These are phyloP conservation scores for Astreopora myriophthalma DNA, from an alignment of 64 coral and sea anemone genomes.

Conservation along the genomic window DNA sequence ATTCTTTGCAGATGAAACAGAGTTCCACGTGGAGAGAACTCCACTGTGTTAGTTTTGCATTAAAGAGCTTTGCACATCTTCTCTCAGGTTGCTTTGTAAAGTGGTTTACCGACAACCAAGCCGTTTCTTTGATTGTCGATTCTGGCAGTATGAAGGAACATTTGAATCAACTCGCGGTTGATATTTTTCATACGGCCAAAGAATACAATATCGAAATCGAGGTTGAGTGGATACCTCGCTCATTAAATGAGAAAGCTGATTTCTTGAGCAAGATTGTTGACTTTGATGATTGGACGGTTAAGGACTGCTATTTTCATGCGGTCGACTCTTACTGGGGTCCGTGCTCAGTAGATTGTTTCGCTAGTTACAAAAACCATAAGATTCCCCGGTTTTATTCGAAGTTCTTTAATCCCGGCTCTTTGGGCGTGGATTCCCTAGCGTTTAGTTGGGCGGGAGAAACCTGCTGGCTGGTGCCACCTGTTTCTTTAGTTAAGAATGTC, in stretches of 20 bases:
- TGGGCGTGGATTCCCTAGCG: not conserved
- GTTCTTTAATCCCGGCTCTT: too few species aligned
- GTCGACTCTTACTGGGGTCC: not conserved
- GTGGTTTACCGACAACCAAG: slow-evolving; percentile 70
- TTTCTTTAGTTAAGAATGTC: slow-evolving; percentile 3
- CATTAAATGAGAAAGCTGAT: slow-evolving; percentile 18
- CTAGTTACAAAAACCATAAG: slow-evolving; percentile 21
- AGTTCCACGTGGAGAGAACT: slow-evolving; percentile 40
- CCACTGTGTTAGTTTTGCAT: too few species aligned
- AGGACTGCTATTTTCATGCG: slow-evolving; percentile 20
- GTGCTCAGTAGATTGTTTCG: slow-evolving; percentile 68
- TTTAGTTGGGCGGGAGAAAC: too few species aligned
- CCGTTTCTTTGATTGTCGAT: slow-evolving; percentile 30
- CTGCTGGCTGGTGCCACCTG: not conserved
- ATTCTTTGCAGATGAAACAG: slow-evolving; percentile 37
- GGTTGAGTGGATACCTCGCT: slow-evolving; percentile 31
- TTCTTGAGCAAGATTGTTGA: slow-evolving; percentile 61
- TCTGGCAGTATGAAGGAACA: slow-evolving; percentile 55
- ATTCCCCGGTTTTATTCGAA: slow-evolving; percentile 19
- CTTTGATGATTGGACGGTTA: slow-evolving; percentile 54
- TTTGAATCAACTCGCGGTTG: slow-evolving; percentile 16
- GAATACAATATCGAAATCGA: too few species aligned
- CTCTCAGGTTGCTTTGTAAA: not conserved
- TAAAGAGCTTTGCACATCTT: not conserved
- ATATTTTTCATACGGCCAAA: not conserved